Evolutionary conservation across 2,888 invertebrate genomes (phyloP).

Genomic region (Campopleginae sp.): DNA sequence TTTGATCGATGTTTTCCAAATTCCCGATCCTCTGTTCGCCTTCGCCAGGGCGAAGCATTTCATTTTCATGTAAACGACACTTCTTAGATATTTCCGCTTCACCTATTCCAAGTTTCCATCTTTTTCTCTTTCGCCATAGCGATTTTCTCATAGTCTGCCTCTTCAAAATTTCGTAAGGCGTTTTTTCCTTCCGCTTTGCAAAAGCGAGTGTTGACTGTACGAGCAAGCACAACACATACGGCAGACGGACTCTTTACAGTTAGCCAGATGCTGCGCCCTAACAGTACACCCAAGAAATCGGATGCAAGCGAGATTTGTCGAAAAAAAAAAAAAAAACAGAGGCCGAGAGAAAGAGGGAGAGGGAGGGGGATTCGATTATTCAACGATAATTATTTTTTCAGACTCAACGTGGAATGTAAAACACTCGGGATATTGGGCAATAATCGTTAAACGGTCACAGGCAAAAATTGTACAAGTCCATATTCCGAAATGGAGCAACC

Average conservation of each 20-base stretch:
- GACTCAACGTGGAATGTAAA: background rate
- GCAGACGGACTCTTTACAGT: slow-evolving; percentile 74
- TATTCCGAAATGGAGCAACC: background rate
- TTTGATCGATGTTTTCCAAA: background rate
- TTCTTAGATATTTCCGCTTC: background rate
- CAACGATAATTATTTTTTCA: background rate
- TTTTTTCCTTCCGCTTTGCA: slow-evolving; percentile 25
- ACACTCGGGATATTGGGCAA: background rate
- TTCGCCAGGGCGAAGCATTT: slow-evolving; percentile 72
- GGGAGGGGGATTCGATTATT: background rate
- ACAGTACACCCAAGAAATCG: slow-evolving; percentile 72
- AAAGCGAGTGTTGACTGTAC: slow-evolving; percentile 56
- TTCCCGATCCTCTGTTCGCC: background rate
- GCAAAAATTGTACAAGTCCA: no score
- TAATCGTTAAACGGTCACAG: background rate
- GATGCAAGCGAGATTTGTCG: slow-evolving; percentile 59
- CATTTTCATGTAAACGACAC: slow-evolving; percentile 49
- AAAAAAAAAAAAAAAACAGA: slow-evolving; percentile 20
- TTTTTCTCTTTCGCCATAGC: slow-evolving; percentile 7
- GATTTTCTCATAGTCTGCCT: slow-evolving; percentile 25
- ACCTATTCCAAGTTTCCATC: background rate
- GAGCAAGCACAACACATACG: slow-evolving; percentile 45
- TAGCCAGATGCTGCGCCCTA: slow-evolving; percentile 74
- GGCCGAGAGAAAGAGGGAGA: slow-evolving; percentile 7
- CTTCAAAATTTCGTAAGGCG: slow-evolving; percentile 39